phyloP scores from a whole-genome alignment of 2,888 invertebrate genomes.

The Incurvaria masculella region DNA sequence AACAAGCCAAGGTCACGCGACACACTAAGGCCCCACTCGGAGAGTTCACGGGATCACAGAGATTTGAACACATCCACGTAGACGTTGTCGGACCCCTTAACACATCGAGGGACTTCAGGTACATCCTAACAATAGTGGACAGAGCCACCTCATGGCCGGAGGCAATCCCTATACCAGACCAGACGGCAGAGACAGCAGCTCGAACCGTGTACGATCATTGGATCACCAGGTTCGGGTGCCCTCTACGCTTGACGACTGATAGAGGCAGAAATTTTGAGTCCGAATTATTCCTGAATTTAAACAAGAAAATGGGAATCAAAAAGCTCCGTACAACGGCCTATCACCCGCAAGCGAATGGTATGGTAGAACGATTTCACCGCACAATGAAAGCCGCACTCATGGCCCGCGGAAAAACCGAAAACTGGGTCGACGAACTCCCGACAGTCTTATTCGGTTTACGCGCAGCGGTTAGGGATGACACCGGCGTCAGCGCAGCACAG shows the following conservation, averaged over 20 bases:
- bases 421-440: conserved; percentile 21
- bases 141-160: conserved; percentile 24
- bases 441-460: conserved; percentile 21
- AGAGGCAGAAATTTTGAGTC: conserved; percentile 29
- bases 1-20: conserved; percentile 11
- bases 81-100: conserved; percentile 9
- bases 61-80: conserved; percentile 7
- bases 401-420: conserved; percentile 5
- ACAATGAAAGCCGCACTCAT: conserved; percentile 24
- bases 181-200: conserved; percentile 22
- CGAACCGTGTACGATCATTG: conserved; percentile 22
- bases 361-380: conserved; percentile 29
- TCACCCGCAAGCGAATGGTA: conserved; percentile 28
- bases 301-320: conserved; percentile 9
- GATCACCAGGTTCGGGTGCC: conserved; percentile 28
- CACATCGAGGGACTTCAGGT: conserved; percentile 15
- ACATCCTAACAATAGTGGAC: conserved; percentile 18
- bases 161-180: conserved; percentile 21
- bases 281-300: conserved; percentile 20
- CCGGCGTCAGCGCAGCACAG: conserved; percentile 10
- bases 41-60: neutral
- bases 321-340: conserved; percentile 22
- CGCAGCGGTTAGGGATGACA: conserved; percentile 9
- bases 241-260: conserved; percentile 24
- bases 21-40: conserved; percentile 8